Base-by-base conservation (phyloP, 2,113 vertebrate species). In the Notarius lentiginosus region DNA sequence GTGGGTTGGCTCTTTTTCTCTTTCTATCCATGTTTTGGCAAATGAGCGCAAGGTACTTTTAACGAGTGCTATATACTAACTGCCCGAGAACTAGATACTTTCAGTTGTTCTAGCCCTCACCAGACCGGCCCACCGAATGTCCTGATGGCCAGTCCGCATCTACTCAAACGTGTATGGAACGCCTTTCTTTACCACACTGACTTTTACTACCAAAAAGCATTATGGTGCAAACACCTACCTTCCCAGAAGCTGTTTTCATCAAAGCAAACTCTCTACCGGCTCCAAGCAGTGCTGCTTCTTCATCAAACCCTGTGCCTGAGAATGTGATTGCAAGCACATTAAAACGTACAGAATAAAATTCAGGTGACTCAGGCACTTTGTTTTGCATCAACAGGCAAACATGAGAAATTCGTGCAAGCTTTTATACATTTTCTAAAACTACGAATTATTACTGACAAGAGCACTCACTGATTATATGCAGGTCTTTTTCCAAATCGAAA, bases 211-310 rank as follows among this genome's bases (percentile, higher is more conserved):
- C 12, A 47, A 51, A 27, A 14, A 15, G 22, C 24, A 58, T 30
- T 70, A 34, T 30, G 1, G 41, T 49, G 87, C 49, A 75, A 83
- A n/a, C 9, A 65, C 89, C 91, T 96, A 99, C 98, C 97, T 99
- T 99, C 94, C 98, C 98, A 86, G 95, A 97, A 89, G 97, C 96
- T 9, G 97, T 99, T 96, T 97, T 99, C 98, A 99, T 99, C 87
- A 99, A 93, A 90, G 98, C 98, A 94, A 99, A 99, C 93, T 99
- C 98, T 94, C 98, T 95, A 93, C 98, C 98, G 83, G 98, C 98
- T 94, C 97, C 98, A 75, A 99, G 96, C 91, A 99, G 86, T 15
- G 98, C 98, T 84, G 98, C 97, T 87, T 99, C 98, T 90, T 99
- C 98, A 95, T 99, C 98, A 95, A 99, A 99, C 84, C 98, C 98